Percentiles rank a stretch among this genome's conserved stretches.
Evolutionary conservation across 2,113 vertebrate genomes (phyloP).

Genomic region (Coptodon bakossiorum): DNA sequence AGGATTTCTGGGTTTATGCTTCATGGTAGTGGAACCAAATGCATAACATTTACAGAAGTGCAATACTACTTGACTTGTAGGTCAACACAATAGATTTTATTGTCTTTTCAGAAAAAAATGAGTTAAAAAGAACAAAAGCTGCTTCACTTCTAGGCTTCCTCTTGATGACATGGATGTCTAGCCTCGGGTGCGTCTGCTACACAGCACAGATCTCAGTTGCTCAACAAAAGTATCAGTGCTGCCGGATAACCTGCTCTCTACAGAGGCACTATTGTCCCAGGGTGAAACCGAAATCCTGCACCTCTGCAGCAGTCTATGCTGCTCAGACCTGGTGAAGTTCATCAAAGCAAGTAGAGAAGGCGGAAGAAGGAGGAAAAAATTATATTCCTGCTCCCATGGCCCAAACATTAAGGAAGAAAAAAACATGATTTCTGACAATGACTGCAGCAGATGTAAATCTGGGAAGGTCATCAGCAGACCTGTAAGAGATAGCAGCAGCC

Average conservation of each 20-base stretch:
- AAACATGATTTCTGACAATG: conserved; percentile 32
- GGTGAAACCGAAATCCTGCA: conserved; percentile 50
- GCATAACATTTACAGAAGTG: neutral
- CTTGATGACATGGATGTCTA: conserved; percentile 15
- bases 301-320: conserved; percentile 11
- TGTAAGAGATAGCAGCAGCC: neutral
- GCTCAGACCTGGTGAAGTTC: conserved; percentile 42
- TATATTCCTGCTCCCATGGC: conserved; percentile 25
- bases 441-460: conserved; percentile 66
- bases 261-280: conserved; percentile 57
- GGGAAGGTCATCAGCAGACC: conserved; percentile 46
- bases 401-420: neutral
- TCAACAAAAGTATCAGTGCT: conserved; percentile 22
- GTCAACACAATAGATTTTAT: neutral
- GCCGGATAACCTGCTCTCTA: conserved; percentile 43
- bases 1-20: neutral
- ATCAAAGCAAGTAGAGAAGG: conserved; percentile 32
- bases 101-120: neutral
- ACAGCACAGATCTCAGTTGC: neutral
- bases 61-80: neutral
- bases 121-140: conserved; percentile 1
- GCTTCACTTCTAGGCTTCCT: conserved; percentile 2
- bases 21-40: neutral
- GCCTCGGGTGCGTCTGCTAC: conserved; percentile 2
- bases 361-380: neutral